Conservation (phyloP, 2,797 vertebrate species). For the Diplodus sargus region DNA sequence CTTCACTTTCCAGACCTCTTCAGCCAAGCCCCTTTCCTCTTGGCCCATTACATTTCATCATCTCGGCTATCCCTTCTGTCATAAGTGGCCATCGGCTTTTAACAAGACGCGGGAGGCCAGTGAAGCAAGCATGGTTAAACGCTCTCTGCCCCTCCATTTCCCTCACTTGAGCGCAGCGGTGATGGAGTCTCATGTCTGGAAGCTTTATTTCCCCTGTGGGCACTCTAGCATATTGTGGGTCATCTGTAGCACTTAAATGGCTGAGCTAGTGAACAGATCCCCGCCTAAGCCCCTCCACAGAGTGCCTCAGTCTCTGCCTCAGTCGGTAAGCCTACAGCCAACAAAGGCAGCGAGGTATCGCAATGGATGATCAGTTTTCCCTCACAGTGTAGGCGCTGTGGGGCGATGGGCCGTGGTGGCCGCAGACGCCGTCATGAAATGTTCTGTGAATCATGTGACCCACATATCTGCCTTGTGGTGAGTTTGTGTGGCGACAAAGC, state of each 20-base stretch:
- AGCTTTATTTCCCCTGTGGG: conserved; percentile 85
- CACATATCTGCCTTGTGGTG: neutral
- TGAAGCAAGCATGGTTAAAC: conserved; percentile 78
- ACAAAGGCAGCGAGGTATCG: conserved; percentile 48
- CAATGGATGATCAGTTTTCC: conserved; percentile 47
- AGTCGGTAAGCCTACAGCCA: conserved; percentile 58
- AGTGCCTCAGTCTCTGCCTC: conserved; percentile 60
- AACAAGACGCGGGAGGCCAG: conserved; percentile 81
- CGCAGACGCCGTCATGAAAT: conserved; percentile 6
- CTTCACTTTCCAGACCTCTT: conserved; percentile 57
- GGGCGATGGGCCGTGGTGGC: conserved; percentile 15
- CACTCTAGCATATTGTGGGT: conserved; percentile 83
- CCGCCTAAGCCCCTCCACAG: conserved; percentile 65
- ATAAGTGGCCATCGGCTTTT: conserved; percentile 82
- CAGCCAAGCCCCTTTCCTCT: conserved; percentile 68
- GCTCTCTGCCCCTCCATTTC: conserved; percentile 77
- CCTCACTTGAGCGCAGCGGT: conserved; percentile 70
- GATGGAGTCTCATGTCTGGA: conserved; percentile 83
- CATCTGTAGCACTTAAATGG: conserved; percentile 83
- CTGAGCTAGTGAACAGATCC: conserved; percentile 77
- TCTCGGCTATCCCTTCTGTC: conserved; percentile 74
- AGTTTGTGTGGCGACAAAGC: neutral
- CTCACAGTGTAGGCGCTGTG: conserved; percentile 31
- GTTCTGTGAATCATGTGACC: conserved; percentile 4
- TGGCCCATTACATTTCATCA: conserved; percentile 83